These are phyloP conservation scores for Rallus crepitans DNA, from an alignment of 2,797 vertebrate genomes.

Conservation along the genomic window DNA sequence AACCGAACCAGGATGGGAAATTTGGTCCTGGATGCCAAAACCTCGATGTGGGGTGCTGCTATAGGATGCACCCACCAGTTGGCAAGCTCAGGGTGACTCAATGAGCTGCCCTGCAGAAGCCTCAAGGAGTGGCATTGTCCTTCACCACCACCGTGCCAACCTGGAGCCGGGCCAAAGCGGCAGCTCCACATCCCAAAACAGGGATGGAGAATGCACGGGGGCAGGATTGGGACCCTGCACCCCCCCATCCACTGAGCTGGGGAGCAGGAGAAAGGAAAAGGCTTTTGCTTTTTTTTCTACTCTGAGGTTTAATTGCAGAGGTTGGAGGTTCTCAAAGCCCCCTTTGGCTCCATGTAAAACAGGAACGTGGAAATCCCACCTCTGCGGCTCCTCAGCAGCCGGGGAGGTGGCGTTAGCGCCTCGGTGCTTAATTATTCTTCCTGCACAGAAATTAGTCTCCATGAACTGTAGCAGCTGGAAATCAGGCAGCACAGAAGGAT, in stretches of 20 bases:
- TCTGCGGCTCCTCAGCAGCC: background rate
- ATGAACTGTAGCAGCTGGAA: background rate
- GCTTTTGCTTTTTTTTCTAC: background rate
- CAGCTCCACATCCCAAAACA: background rate
- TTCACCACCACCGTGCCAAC: rapidly evolving
- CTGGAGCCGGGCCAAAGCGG: background rate
- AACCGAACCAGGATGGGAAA: no score
- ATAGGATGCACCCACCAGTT: background rate
- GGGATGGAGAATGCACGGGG: background rate
- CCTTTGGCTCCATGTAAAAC: background rate
- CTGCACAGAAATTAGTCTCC: background rate
- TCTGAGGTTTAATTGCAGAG: background rate
- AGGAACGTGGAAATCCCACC: background rate
- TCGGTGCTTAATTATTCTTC: background rate
- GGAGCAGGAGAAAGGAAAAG: background rate
- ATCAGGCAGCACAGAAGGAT: background rate
- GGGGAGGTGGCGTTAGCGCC: background rate
- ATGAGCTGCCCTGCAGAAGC: background rate
- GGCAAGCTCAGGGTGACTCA: background rate
- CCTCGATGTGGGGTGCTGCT: background rate
- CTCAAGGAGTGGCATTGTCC: rapidly evolving
- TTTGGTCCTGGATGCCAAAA: background rate
- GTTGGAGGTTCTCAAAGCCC: background rate
- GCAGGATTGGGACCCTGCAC: background rate
- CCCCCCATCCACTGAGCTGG: background rate